phyloP scores from a whole-genome alignment of 1,140 invertebrate species.

The Drosophila funebris region DNA sequence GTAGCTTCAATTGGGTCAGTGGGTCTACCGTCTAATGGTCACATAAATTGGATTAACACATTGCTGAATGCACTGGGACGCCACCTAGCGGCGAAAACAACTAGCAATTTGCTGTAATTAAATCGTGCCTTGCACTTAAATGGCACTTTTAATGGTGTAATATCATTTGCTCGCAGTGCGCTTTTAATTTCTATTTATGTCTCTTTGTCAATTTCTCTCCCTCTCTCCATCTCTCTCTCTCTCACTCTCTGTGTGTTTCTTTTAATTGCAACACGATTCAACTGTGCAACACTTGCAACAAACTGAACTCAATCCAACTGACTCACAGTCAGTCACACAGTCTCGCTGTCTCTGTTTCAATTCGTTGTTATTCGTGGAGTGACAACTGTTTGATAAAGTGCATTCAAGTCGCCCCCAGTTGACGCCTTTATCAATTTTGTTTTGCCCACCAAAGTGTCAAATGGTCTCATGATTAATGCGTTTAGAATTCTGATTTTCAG shows the following conservation, averaged over 20 bases:
- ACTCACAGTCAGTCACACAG: too few species aligned
- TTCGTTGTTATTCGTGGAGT: constrained; percentile 10
- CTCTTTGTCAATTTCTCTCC: constrained; percentile 72
- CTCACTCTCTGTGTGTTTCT: background rate
- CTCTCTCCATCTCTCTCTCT: constrained; percentile 34
- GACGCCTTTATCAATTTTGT: constrained; percentile 66
- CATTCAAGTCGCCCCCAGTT: constrained; percentile 62
- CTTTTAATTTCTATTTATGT: constrained; percentile 82
- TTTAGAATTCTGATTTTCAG: constrained; percentile 40
- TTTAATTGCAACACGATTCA: constrained; percentile 55
- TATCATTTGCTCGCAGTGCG: constrained; percentile 69
- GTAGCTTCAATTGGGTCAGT: constrained; percentile 56
- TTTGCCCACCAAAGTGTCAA: constrained; percentile 61
- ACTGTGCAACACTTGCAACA: constrained; percentile 16
- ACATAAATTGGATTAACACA: constrained; percentile 78
- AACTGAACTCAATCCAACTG: constrained; percentile 5
- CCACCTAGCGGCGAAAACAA: constrained; percentile 45
- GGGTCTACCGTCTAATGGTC: constrained; percentile 58
- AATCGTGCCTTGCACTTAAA: constrained; percentile 76
- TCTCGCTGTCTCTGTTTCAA: too few species aligned
- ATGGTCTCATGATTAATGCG: constrained; percentile 65
- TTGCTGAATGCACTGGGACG: constrained; percentile 32
- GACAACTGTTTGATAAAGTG: constrained; percentile 74
- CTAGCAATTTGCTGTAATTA: constrained; percentile 79
- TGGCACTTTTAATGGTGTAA: constrained; percentile 80